Percentiles rank a stretch among this genome's conserved stretches.
phyloP scores from a whole-genome alignment of 2,888 invertebrate genomes.

The Antheraea yamamai region DNA sequence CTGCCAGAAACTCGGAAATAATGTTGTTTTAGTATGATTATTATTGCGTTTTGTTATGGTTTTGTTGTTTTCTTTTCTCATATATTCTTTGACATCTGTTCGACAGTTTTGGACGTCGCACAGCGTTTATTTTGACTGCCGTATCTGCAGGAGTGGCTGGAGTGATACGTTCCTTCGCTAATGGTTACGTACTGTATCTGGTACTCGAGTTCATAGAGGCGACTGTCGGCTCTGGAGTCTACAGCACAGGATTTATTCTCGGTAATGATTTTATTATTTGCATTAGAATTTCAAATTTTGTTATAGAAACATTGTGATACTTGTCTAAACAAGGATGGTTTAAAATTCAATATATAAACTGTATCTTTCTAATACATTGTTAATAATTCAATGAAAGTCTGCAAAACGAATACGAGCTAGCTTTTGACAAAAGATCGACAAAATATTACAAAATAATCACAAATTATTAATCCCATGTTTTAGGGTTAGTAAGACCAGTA shows the following conservation, averaged over 20 bases:
- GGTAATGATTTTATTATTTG: slow-evolving; percentile 59
- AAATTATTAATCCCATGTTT: too few relatives aligned
- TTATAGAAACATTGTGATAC: too few relatives aligned
- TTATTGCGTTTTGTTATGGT: neutral
- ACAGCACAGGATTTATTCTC: slow-evolving; percentile 67
- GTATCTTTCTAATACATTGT: too few relatives aligned
- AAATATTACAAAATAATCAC: too few relatives aligned
- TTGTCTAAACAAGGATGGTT: too few relatives aligned
- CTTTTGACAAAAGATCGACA: too few relatives aligned
- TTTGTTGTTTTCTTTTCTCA: neutral
- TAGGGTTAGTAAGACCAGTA: too few relatives aligned
- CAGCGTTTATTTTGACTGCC: slow-evolving; percentile 81
- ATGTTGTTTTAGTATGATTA: neutral
- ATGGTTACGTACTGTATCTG: slow-evolving; percentile 57
- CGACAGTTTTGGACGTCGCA: slow-evolving; percentile 81
- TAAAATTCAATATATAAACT: too few relatives aligned
- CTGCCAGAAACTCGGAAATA: neutral
- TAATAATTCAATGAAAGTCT: too few relatives aligned
- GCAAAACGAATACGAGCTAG: too few relatives aligned
- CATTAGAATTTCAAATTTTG: too few relatives aligned
- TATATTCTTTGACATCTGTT: neutral
- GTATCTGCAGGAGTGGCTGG: slow-evolving; percentile 79
- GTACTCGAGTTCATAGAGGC: slow-evolving; percentile 65
- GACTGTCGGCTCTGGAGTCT: slow-evolving; percentile 63
- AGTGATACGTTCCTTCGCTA: slow-evolving; percentile 53